Evolutionary conservation across 2,113 vertebrate genomes (phyloP), one percentile per base, ranked within the genome.

Genomic region (Verasper variegatus): DNA sequence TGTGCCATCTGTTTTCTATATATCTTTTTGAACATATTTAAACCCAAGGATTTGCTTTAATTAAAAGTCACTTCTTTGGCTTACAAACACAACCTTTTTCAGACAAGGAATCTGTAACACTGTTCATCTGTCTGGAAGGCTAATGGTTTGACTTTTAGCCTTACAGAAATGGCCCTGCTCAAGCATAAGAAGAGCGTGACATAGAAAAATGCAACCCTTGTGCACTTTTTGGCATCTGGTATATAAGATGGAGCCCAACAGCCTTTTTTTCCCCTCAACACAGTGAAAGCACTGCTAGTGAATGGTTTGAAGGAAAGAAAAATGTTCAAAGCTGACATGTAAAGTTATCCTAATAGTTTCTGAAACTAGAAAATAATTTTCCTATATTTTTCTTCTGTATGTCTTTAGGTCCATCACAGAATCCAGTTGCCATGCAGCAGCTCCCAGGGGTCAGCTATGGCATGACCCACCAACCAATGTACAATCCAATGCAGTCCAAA

Each of bases 341-440:
- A 14, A 27, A 21, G 21, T 47, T 57, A 12, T 13, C 4, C 5
- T 7, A 45, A 37, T 20, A 58, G 40, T 74, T 20, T 27, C 5
- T 7, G 6, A 7, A 31, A 31, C 31, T 66, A 21, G 12, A 20
- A 64, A 9, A 3, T 60, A 63, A 75, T 21, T 15, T 65, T 11
- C 23, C 26, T 51, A 3, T 71, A 18, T 82, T 54, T 54, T 45
- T 52, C 24, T 59, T n/a, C 63, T 42, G 61, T 68, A 60, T 23
- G 47, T 24, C 88, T 87, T 20, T 69, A 99, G 98, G 98, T 93
- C 97, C 98, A 68, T 95, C 97, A 49, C 96, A 95, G 68, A 96
- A 94, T 86, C 93, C 94, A 54, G 75, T 94, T 23, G 58, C 75
- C 74, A 76, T 96, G 81, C 95, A 95, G 88, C 91, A 95, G 88